Evolutionary conservation across 1,140 invertebrate genomes (phyloP), one percentile per base, ranked within the genome.

Genomic region (Temnothorax nylanderi): DNA sequence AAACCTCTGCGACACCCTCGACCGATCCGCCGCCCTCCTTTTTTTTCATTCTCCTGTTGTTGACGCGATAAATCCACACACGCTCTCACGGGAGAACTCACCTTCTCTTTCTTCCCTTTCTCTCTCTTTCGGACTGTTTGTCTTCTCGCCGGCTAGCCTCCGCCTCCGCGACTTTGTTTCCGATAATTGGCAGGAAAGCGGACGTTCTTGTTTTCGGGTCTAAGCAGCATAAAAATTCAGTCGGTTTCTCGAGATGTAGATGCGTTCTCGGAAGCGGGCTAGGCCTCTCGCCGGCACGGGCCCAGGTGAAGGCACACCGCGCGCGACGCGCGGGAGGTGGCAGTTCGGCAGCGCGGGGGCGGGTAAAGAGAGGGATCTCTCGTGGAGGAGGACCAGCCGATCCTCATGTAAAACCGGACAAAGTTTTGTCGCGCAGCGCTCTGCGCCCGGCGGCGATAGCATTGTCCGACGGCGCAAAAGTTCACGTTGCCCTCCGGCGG

Each of bases 171-270:
- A 8, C n/a, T 26, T 62, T 56, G 69, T 54, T 37, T 32, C 64
- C 78, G 56, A 88, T 92, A 92, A 91, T 93, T 93, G 92, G 91
- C 90, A 91, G 87, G 88, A 89, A 91, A 90, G 87, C 84, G 74
- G 87, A 86, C 56, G 81, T 88, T 92, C 1, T 92, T 92, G 87
- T 90, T 91, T 91, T 88, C 86, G 76, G 86, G 91, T 91, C 90
- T 91, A 88, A 88, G 86, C 77, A 90, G 87, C 88, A 92, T 91
- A 93, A 93, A 93, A 93, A 93, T 93, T 93, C 90, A 90, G 85
- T 91, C 92, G 90, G 91, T 93, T 93, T 93, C 90, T 92, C 87
- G 89, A 92, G 86, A 93, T 93, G 92, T 93, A 92, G 92, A 93
- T 93, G 90, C 89, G 88, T 93, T 93, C 92, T 93, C 89, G 91